Conservation (phyloP, 2,113 vertebrate species). For the Labrus mixtus region DNA sequence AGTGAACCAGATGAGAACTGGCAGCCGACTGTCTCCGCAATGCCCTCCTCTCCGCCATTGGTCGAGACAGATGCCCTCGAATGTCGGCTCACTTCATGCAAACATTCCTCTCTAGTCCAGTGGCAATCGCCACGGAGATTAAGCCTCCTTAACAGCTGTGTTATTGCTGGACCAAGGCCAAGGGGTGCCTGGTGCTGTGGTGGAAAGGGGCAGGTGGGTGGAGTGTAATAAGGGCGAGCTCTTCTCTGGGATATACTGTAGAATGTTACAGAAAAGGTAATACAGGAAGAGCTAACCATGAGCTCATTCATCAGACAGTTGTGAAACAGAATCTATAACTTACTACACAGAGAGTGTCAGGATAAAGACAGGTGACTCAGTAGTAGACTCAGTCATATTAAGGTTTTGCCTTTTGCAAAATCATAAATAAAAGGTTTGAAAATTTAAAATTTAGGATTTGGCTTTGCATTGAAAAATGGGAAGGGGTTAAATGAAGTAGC, state of each 20-base stretch:
- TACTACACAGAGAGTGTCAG: slow-evolving; percentile 2
- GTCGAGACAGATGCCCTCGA: slow-evolving; percentile 70
- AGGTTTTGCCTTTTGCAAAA: no score
- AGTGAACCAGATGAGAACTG: slow-evolving; percentile 68
- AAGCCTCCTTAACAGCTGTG: slow-evolving; percentile 90
- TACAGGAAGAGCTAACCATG: slow-evolving; percentile 36
- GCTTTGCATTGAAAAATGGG: no score
- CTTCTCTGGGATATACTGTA: slow-evolving; percentile 57
- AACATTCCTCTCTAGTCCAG: slow-evolving; percentile 80
- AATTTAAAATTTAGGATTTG: no score
- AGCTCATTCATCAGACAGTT: slow-evolving; percentile 15
- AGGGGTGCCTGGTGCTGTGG: slow-evolving; percentile 68
- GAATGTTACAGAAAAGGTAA: slow-evolving; percentile 44
- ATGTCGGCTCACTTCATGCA: slow-evolving; percentile 80
- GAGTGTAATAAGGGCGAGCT: slow-evolving; percentile 57
- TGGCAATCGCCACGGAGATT: slow-evolving; percentile 85
- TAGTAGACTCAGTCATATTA: no score
- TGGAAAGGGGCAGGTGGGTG: slow-evolving; percentile 60
- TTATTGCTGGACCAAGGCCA: slow-evolving; percentile 87
- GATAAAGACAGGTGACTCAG: background rate
- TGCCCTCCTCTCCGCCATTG: slow-evolving; percentile 57
- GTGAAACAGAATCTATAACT: background rate
- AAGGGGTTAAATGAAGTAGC: no score
- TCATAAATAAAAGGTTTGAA: no score
- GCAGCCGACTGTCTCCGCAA: slow-evolving; percentile 59